phyloP scores from a whole-genome alignment of 2,113 vertebrate genomes.

The Lepus europaeus region DNA sequence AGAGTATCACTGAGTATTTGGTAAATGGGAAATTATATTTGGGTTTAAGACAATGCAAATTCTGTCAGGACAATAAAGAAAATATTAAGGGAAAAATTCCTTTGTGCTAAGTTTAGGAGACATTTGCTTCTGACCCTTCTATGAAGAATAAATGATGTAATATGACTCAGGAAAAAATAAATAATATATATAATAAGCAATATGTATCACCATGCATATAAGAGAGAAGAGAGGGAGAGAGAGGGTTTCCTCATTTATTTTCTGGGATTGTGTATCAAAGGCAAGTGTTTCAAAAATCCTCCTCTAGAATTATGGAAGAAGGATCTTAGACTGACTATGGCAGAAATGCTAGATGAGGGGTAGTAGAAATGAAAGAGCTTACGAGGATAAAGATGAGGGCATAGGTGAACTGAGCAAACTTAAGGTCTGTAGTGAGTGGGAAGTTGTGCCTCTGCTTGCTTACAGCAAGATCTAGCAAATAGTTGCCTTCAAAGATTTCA shows the following conservation, averaged over 20 bases:
- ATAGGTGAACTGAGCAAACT: not conserved
- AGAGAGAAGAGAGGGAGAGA: not conserved
- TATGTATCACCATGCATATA: not conserved
- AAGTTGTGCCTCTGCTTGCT: not conserved
- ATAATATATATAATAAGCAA: no score
- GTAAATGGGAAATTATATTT: conserved; percentile 2
- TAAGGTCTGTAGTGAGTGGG: not conserved
- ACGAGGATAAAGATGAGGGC: not conserved
- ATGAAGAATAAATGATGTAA: not conserved
- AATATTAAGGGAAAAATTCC: not conserved
- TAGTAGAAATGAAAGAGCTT: not conserved
- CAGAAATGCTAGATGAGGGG: not conserved
- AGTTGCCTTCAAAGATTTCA: not conserved
- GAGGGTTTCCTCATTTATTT: not conserved
- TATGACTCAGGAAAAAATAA: not conserved
- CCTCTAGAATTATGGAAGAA: not conserved
- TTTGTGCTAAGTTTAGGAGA: not conserved
- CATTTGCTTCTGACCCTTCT: not conserved
- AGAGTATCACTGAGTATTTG: not conserved
- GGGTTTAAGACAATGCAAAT: not conserved
- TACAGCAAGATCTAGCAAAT: not conserved
- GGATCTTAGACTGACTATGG: not conserved
- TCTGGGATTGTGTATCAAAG: not conserved
- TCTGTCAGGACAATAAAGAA: not conserved
- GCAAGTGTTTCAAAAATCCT: not conserved